Evolutionary conservation across 2,888 invertebrate species (phyloP).

Genomic region (Dorcus hopei): DNA sequence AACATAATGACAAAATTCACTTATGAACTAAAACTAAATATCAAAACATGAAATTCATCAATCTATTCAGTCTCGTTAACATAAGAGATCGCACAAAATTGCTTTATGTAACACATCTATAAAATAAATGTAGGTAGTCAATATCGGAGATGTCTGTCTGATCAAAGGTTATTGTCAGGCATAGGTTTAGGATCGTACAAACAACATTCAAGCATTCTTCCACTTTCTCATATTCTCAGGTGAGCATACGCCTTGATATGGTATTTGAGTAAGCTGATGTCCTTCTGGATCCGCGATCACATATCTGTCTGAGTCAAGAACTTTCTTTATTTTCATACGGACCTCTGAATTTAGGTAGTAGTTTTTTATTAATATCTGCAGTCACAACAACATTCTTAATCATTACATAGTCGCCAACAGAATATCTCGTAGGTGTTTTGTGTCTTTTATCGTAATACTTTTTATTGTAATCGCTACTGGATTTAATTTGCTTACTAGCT

Average conservation of each 20-base stretch:
- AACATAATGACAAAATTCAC: too few species aligned
- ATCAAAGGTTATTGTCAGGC: too few species aligned
- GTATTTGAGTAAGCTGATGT: neutral
- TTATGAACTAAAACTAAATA: too few species aligned
- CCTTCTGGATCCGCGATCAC: constrained; percentile 12
- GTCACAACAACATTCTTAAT: constrained; percentile 24
- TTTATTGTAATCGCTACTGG: constrained; percentile 7
- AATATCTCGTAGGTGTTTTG: constrained; percentile 20
- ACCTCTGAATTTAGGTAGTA: constrained; percentile 25
- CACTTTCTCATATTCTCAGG: neutral
- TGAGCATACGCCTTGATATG: neutral
- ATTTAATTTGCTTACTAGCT: constrained; percentile 5
- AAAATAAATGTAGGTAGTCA: too few species aligned
- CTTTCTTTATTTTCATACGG: constrained; percentile 25
- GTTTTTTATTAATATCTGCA: constrained; percentile 21
- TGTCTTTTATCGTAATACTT: constrained; percentile 15
- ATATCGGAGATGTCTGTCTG: too few species aligned
- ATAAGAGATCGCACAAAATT: too few species aligned
- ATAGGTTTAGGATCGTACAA: too few species aligned
- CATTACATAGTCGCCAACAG: constrained; percentile 25
- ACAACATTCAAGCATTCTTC: too few species aligned
- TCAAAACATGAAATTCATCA: too few species aligned
- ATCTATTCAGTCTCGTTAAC: too few species aligned
- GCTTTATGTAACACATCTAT: too few species aligned
- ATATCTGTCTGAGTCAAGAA: constrained; percentile 25